phyloP scores from a whole-genome alignment of 2,888 invertebrate genomes.

The Gerris lacustris region DNA sequence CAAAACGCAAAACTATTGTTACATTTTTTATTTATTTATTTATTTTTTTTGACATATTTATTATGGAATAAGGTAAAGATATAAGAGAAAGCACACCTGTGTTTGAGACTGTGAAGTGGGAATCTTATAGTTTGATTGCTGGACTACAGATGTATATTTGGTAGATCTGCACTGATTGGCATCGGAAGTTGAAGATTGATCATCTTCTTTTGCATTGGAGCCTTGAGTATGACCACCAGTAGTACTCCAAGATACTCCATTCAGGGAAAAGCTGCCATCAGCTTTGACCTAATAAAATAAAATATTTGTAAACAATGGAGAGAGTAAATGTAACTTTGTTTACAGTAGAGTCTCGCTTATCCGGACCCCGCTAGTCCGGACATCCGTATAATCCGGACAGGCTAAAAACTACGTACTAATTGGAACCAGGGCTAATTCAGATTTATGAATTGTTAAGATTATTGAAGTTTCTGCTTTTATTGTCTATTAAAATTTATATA shows the following conservation, averaged over 20 bases:
- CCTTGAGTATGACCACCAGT: not conserved
- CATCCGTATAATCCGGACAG: too few species aligned
- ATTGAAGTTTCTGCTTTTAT: too few species aligned
- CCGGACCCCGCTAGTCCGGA: too few species aligned
- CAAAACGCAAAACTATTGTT: too few species aligned
- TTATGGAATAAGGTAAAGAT: too few species aligned
- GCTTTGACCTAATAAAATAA: slow-evolving; percentile 25
- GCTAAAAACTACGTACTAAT: too few species aligned
- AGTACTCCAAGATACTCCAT: slow-evolving; percentile 20
- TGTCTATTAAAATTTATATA: too few species aligned
- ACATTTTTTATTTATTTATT: too few species aligned
- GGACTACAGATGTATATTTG: not conserved
- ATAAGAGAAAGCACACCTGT: not conserved
- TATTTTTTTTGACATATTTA: too few species aligned
- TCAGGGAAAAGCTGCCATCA: slow-evolving; percentile 21
- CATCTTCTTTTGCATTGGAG: not conserved
- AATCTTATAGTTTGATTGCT: slow-evolving; percentile 1
- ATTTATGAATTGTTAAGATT: too few species aligned
- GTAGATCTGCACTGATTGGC: not conserved
- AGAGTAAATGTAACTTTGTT: not conserved
- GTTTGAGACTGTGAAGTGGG: not conserved
- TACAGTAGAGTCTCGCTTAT: too few species aligned
- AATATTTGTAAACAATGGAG: not conserved
- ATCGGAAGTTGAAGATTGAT: not conserved
- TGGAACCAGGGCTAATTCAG: too few species aligned